Evolutionary conservation across 53 echinoderm and acorn worm species (phyloP), one percentile per base, ranked within the genome.

Genomic region (Mesocentrotus franciscanus): DNA sequence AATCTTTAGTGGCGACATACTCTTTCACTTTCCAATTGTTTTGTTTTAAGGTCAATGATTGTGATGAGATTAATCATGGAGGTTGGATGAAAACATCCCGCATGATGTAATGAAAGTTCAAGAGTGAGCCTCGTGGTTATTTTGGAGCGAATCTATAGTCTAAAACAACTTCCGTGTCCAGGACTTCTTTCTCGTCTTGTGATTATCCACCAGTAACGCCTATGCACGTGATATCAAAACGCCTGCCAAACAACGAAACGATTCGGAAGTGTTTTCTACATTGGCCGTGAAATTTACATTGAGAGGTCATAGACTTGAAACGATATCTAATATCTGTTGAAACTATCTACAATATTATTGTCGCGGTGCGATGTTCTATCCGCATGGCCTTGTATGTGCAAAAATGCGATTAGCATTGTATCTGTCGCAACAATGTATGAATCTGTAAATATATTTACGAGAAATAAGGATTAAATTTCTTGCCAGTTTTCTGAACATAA

Each of bases 221-320:
- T 42, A 34, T 84, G 39, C 58, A n/a, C 10, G n/a, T 87, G 56
- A 57, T 85, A 56, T n/a, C n/a, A n/a, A n/a, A 85, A 33, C 1
- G 57, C 56, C 56, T 85, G 7, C 26, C 9, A 87, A 87, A 0
- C 12, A 11, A 87, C 58, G 58, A 87, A 59, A 58, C 27, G 0
- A 13, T n/a, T 29, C 26, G 87, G 87, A 87, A 87, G 27, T 58
- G 20, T 87, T 87, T 58, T n/a, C 84, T 26, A n/a, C 17, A 42
- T 56, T 58, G 87, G 56, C 15, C 58, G 57, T n/a, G 87, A 87
- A 87, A 58, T n/a, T 10, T 20, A 87, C 87, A 87, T 57, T n/a
- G 27, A 56, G 58, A 87, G 87, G 87, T 87, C 87, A 87, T 1
- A 87, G 59, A 24, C 12, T 49, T 18, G 55, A 55, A 42, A 35